Evolutionary conservation across 2,113 vertebrate genomes (phyloP), one percentile per base, ranked within the genome.

Genomic region (Uria aalge): DNA sequence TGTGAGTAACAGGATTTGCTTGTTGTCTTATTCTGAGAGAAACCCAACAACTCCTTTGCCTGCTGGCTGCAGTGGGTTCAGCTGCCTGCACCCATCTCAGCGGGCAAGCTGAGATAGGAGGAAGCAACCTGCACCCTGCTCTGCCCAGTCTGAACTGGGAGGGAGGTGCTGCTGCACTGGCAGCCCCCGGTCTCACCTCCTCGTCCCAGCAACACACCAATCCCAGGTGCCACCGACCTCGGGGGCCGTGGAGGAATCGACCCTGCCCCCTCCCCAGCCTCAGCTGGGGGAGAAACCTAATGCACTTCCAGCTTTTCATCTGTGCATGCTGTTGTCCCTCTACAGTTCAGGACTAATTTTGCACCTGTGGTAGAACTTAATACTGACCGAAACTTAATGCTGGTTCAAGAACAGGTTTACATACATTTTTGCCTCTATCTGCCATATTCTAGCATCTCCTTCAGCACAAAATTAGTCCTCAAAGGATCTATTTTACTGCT

Each of bases 111-210:
- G 43, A 27, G 43, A 27, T 4, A 47, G 20, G 14, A 30, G 11
- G 15, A 13, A 75, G 27, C 11, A 66, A 29, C 5, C 40, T 18
- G 8, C 14, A 17, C 14, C 15, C 38, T 67, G 15, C 0, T 1
- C 19, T 45, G 32, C 40, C 12, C 40, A 24, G 40, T 41, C 45
- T 40, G 19, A 30, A 38, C 11, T 30, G 38, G 29, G 45, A 40
- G 8, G 29, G 38, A n/a, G 24, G 23, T 40, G 56, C 7, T 0
- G 1, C 15, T 24, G 26, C 21, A 16, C 40, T 17, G 2, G 2
- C 34, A 71, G 36, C 5, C 29, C 0, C 0, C 5, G 2, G 0
- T 24, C 22, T 50, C 0, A 0, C 19, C 41, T 52, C 30, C 53
- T 73, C 1, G 1, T 3, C 47, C 59, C 19, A 41, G 23, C 45